A percentile compares a stretch with the other conserved stretches of the same genome.
Evolutionary conservation across 2,888 invertebrate species (phyloP).

Genomic region (Salticus scenicus): DNA sequence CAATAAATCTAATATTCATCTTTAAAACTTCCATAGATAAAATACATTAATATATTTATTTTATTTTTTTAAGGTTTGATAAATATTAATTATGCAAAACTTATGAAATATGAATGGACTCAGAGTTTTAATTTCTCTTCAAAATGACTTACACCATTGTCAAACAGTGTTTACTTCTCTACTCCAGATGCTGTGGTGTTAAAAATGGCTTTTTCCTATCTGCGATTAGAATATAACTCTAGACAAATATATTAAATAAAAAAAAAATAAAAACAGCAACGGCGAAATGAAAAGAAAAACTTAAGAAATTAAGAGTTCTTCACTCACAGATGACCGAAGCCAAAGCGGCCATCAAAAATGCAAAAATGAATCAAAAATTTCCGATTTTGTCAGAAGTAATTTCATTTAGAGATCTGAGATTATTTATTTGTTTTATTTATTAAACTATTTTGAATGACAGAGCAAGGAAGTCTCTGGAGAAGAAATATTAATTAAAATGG

Average conservation of each 20-base stretch:
- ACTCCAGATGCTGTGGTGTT: constrained; percentile 42
- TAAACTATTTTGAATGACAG: constrained; percentile 21
- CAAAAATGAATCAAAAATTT: constrained; percentile 45
- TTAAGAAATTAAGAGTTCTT: constrained; percentile 64
- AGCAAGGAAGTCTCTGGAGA: constrained; percentile 21
- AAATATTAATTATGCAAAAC: too few relatives aligned
- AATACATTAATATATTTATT: too few relatives aligned
- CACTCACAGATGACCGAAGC: constrained; percentile 49
- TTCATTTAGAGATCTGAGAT: constrained; percentile 42
- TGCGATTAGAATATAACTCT: constrained; percentile 33
- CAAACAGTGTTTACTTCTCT: not conserved
- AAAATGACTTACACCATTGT: constrained; percentile 32
- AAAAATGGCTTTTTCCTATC: constrained; percentile 50
- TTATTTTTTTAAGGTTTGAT: too few relatives aligned
- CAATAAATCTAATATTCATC: too few relatives aligned
- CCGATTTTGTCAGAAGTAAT: constrained; percentile 50
- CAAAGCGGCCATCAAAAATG: constrained; percentile 61
- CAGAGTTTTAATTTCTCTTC: too few relatives aligned
- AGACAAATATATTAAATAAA: constrained; percentile 28
- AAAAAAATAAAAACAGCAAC: constrained; percentile 41
- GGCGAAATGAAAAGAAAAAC: not conserved
- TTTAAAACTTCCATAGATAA: too few relatives aligned
- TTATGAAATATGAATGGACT: too few relatives aligned
- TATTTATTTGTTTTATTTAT: constrained; percentile 51
- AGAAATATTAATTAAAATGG: constrained; percentile 42